Conservation (phyloP, 2,113 vertebrate genomes). For the Donacobius atricapilla region DNA sequence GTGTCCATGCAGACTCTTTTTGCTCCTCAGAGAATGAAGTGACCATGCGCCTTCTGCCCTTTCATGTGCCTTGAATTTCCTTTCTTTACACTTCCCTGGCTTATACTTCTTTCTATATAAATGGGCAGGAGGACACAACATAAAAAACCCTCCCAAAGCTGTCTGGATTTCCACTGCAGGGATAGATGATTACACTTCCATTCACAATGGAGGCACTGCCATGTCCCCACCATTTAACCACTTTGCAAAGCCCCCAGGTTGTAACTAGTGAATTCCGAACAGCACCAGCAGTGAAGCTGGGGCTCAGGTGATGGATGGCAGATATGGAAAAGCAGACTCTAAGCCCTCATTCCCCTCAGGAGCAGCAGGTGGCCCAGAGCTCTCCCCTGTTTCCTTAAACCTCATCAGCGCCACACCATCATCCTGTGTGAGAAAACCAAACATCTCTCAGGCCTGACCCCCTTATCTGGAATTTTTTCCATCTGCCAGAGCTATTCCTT, state of each 20-base stretch:
- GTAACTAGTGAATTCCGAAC: neutral
- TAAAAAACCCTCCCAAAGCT: neutral
- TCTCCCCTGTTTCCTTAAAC: neutral
- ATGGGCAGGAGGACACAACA: neutral
- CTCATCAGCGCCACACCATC: neutral
- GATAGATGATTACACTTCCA: accelerated
- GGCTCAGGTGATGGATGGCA: neutral
- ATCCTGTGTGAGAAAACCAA: neutral
- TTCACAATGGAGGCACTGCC: neutral
- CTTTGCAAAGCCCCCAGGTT: neutral
- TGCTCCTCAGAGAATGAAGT: neutral
- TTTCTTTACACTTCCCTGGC: accelerated
- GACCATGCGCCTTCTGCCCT: accelerated
- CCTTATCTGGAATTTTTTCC: neutral
- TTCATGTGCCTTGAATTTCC: neutral
- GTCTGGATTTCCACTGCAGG: neutral
- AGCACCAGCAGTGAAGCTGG: neutral
- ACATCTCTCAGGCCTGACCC: neutral
- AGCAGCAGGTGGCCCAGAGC: neutral
- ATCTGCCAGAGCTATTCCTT: neutral
- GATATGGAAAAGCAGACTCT: neutral
- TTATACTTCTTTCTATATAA: neutral
- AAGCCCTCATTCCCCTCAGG: neutral
- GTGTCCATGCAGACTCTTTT: neutral
- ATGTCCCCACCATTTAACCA: accelerated